Conservation (phyloP, 2,113 vertebrate genomes). For the Myrmecophaga tridactyla region DNA sequence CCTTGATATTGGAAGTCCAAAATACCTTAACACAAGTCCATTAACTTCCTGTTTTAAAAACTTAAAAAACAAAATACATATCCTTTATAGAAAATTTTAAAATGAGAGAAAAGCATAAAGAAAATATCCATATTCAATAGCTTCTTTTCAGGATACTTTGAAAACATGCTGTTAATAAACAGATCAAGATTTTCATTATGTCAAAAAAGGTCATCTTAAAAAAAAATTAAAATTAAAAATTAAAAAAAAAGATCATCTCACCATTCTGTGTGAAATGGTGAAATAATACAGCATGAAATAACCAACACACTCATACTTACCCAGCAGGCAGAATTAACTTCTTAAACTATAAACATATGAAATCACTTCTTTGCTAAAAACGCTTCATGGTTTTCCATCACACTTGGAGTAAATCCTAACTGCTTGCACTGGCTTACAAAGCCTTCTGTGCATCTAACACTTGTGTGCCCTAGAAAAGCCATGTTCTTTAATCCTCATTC, state of each 20-base stretch:
- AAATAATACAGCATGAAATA: background rate
- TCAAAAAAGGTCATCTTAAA: background rate
- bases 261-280: too few relatives aligned
- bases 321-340: background rate
- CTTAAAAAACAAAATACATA: background rate
- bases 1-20: background rate
- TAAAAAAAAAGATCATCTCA: background rate
- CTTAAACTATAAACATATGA: slow-evolving; percentile 1
- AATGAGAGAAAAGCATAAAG: background rate
- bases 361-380: background rate
- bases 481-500: too few relatives aligned
- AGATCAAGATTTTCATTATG: slow-evolving; percentile 25
- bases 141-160: background rate
- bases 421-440: background rate
- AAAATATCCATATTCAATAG: background rate
- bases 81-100: slow-evolving; percentile 43
- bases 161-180: background rate
- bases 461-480: too few relatives aligned
- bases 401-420: background rate
- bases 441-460: too few relatives aligned
- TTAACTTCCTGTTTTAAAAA: slow-evolving; percentile 27
- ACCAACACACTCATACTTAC: background rate
- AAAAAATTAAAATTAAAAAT: too few relatives aligned
- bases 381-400: background rate
- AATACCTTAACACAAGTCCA: slow-evolving; percentile 5